Evolutionary conservation across 2,113 vertebrate species (phyloP).

Genomic region (Anoplopoma fimbria): DNA sequence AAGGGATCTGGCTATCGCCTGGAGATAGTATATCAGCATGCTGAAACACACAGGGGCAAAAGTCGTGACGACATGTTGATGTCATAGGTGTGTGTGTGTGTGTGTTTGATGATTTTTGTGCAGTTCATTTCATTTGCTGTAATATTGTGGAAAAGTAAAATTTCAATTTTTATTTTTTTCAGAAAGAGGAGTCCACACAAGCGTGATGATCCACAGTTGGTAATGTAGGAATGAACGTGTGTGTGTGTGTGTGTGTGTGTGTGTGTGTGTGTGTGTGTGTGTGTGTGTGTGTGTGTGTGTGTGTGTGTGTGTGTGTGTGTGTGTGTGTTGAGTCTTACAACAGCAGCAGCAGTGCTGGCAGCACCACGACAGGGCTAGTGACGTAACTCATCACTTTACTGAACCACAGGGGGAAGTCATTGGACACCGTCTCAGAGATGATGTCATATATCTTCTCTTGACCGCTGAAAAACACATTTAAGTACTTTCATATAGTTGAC

Average conservation of each 20-base stretch:
- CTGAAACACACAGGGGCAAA: slow-evolving; percentile 80
- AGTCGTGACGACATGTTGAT: background rate
- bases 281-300: background rate
- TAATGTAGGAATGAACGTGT: background rate
- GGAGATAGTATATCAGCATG: slow-evolving; percentile 98
- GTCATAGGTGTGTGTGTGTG: background rate
- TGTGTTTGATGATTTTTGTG: too few species aligned
- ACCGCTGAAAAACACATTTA: slow-evolving; percentile 82
- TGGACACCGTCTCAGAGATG: slow-evolving; percentile 92
- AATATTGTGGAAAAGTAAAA: too few species aligned
- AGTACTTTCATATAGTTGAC: background rate
- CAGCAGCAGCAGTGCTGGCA: slow-evolving; percentile 91
- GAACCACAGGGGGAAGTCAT: slow-evolving; percentile 93
- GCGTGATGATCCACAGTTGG: too few species aligned
- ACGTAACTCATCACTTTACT: slow-evolving; percentile 89
- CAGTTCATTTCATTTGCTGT: too few species aligned
- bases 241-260: background rate
- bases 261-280: slow-evolving; percentile 11
- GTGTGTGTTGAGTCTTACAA: slow-evolving; percentile 86
- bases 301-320: background rate
- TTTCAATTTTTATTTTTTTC: too few species aligned
- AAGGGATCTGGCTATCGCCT: slow-evolving; percentile 95
- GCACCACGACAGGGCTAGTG: slow-evolving; percentile 94
- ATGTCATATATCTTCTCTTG: slow-evolving; percentile 99
- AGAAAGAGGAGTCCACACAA: too few species aligned